Evolutionary conservation across 2,888 invertebrate species (phyloP), one percentile per base, ranked within the genome.

Genomic region (Cynaeus angustus): DNA sequence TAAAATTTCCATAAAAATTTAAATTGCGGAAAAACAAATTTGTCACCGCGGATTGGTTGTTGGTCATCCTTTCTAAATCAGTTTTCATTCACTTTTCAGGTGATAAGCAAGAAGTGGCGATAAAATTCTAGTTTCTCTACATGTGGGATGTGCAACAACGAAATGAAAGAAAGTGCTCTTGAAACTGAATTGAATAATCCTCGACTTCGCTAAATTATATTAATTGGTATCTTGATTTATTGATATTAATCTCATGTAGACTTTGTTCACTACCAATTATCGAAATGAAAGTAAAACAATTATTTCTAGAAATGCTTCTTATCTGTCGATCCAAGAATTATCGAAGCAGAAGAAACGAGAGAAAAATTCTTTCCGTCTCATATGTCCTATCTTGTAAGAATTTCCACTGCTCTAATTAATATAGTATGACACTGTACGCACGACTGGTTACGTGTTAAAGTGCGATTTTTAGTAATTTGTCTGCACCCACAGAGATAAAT

Each of bases 391-490:
- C 30, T n/a, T 41, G n/a, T 61, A 50, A 48, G 48, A 33, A 10
- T 10, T 26, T 61, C 21, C 6, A 3, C 8, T 61, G 58, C 58
- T 61, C 48, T 61, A 48, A 61, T 48, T 61, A 61, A 61, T 61
- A 38, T 16, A 37, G 26, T 48, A 59, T 46, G 61, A 61, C 61
- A 61, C 61, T 61, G n/a, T 21, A 61, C 38, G 48, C 61, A 61
- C 61, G 61, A 48, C 16, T 61, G 48, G 16, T 59, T 59, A 59
- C 46, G 46, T 59, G 30, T 59, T 14, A 30, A 33, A 26, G 14
- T 10, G 33, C 8, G 50, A 16, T 61, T 61, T 61, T 61, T 61
- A 61, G 45, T 13, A 61, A 61, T 61, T 61, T 61, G 59, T 59
- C 59, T 45, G 16, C 61, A 61, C 61, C 61, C 46, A 45, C 13